Conservation (phyloP, 1,140 invertebrate genomes). For the Rhizoglyphus robini region DNA sequence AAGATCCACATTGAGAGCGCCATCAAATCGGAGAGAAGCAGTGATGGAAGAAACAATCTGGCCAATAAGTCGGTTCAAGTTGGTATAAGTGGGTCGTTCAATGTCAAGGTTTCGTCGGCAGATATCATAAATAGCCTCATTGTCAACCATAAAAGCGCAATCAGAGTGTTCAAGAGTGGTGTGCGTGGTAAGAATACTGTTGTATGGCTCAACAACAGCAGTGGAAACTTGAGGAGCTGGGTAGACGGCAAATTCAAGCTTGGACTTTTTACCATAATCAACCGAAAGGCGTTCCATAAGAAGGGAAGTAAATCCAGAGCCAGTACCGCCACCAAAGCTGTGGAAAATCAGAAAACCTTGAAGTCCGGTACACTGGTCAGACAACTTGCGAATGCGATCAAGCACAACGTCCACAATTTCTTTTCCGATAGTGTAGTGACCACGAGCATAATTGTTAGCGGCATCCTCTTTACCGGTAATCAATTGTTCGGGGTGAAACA, state of each 20-base stretch:
- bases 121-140: conserved; percentile 58
- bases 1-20: conserved; percentile 53
- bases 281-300: conserved; percentile 51
- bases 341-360: conserved; percentile 42
- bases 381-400: conserved; percentile 42
- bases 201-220: conserved; percentile 76
- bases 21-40: conserved; percentile 52
- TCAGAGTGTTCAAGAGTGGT: conserved; percentile 62
- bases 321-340: conserved; percentile 46
- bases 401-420: conserved; percentile 58
- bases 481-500: conserved; percentile 54
- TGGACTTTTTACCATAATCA: conserved; percentile 56
- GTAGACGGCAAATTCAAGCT: conserved; percentile 61
- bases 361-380: conserved; percentile 31
- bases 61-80: conserved; percentile 41
- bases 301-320: conserved; percentile 56
- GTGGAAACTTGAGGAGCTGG: conserved; percentile 55
- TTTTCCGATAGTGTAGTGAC: conserved; percentile 47
- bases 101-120: conserved; percentile 48
- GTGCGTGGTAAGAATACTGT: conserved; percentile 64
- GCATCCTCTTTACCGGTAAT: conserved; percentile 50
- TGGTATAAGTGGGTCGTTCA: conserved; percentile 45
- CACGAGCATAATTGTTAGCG: conserved; percentile 44
- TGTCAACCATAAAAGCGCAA: conserved; percentile 59
- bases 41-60: conserved; percentile 48